Percentiles rank a stretch among this genome's conserved stretches.
Evolutionary conservation across 2,113 vertebrate genomes (phyloP).

Genomic region (Calypte anna): DNA sequence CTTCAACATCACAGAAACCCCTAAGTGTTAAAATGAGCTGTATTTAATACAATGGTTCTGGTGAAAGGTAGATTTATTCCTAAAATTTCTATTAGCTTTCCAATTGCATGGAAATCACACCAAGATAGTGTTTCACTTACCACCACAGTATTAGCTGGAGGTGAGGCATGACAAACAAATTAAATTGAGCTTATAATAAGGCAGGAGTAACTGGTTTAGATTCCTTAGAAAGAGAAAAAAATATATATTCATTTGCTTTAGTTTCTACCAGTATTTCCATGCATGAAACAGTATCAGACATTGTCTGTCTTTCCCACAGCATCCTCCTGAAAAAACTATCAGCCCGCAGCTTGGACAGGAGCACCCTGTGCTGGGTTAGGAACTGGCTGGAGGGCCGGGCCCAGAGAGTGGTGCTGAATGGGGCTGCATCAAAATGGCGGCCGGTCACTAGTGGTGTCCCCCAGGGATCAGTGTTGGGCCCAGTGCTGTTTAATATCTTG

Average conservation of each 20-base stretch:
- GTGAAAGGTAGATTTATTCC: background rate
- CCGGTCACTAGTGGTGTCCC: no score
- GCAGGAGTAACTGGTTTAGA: background rate
- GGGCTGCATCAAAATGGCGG: no score
- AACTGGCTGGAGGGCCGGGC: no score
- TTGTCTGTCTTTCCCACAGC: background rate
- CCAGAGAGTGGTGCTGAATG: no score
- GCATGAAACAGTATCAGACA: rapidly evolving
- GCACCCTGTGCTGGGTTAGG: no score
- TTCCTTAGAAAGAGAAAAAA: background rate
- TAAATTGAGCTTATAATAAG: background rate
- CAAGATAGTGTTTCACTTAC: background rate
- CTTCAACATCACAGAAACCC: background rate
- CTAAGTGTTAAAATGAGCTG: background rate
- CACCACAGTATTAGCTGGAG: background rate
- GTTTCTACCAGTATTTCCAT: background rate
- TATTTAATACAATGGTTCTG: background rate
- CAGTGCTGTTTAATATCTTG: no score
- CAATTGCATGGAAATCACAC: background rate
- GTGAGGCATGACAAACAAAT: background rate
- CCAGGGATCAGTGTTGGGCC: no score
- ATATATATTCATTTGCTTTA: background rate
- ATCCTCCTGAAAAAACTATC: no score
- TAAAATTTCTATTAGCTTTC: background rate
- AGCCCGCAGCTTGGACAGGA: no score